phyloP scores from a whole-genome alignment of 2,888 invertebrate genomes.

The Andrena haemorrhoa region DNA sequence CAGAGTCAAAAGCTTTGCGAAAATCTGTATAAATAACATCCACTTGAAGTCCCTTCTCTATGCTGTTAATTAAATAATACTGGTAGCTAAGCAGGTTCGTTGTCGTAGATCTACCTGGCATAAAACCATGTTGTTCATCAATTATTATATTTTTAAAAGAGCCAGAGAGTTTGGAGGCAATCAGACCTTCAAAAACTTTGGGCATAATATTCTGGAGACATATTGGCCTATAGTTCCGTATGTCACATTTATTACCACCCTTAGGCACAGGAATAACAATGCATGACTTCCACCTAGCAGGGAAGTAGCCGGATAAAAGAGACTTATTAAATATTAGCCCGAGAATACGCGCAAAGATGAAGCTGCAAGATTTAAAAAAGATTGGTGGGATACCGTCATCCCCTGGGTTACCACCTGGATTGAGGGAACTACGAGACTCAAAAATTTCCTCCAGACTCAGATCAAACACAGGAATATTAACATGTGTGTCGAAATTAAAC shows the following conservation, averaged over 20 bases:
- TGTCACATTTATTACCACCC: not conserved
- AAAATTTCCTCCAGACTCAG: no score
- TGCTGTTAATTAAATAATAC: not conserved
- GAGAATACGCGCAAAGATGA: not conserved
- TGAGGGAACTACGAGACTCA: no score
- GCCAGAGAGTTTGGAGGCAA: not conserved
- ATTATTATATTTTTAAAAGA: not conserved
- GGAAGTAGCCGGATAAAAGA: not conserved
- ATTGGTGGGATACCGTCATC: not conserved
- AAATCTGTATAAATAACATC: not conserved
- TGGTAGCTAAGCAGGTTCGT: not conserved
- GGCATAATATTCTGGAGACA: not conserved
- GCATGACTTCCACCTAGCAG: not conserved
- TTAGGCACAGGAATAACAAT: not conserved
- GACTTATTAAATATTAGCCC: constrained; percentile 4
- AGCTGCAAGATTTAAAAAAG: not conserved
- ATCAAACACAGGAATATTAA: no score
- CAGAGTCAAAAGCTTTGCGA: no score
- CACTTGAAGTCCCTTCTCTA: not conserved
- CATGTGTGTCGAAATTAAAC: no score
- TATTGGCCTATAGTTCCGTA: not conserved
- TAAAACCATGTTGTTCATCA: not conserved
- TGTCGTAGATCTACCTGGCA: not conserved
- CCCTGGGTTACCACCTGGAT: not conserved
- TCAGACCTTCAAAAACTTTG: not conserved